phyloP scores from a whole-genome alignment of 2,797 vertebrate species.

The Anas flavirostris region DNA sequence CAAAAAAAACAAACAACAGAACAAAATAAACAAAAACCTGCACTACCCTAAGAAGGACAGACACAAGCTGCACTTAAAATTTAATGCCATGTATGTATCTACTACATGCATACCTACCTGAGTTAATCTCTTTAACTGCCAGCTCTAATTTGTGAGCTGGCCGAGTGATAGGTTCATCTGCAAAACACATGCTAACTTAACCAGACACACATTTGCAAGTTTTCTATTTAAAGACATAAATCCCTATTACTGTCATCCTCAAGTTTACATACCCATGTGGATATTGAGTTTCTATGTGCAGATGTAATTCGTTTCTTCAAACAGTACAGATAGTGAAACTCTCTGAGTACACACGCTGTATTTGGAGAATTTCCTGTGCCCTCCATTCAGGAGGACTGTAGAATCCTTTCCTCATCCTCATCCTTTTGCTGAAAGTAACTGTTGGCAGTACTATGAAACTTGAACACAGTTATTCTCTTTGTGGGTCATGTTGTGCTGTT shows the following conservation, averaged over 20 bases:
- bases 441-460: not conserved
- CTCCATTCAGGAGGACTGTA: not conserved
- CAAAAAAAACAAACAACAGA: not conserved
- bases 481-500: not conserved
- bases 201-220: not conserved
- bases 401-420: not conserved
- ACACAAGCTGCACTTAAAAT: not conserved
- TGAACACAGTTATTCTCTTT: not conserved
- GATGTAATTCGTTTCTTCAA: not conserved
- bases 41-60: not conserved
- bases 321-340: not conserved
- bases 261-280: not conserved
- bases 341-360: fast-evolving
- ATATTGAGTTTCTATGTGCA: not conserved
- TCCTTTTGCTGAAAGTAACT: not conserved
- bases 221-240: not conserved
- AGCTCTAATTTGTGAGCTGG: not conserved
- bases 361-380: not conserved
- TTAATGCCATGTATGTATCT: not conserved
- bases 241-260: not conserved
- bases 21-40: not conserved
- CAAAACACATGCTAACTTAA: not conserved
- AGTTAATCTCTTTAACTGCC: not conserved
- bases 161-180: not conserved
- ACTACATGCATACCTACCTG: not conserved